A percentile compares a stretch with the other conserved stretches of the same genome.
Conservation (phyloP, 2,797 vertebrate species). For the Melanotaenia parkinsoni region DNA sequence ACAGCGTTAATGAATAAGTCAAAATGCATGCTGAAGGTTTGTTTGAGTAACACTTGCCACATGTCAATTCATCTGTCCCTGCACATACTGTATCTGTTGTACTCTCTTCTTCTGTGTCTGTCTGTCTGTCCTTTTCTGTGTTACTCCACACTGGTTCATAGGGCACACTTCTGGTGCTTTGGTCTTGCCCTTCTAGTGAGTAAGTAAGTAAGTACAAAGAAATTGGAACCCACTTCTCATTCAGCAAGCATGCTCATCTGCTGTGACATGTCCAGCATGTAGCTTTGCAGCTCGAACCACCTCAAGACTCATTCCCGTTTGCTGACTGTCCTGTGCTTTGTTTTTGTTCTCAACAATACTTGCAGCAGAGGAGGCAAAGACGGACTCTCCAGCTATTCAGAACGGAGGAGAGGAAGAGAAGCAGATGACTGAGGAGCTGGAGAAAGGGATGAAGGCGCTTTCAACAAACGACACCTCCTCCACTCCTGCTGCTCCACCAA, state of each 20-base stretch:
- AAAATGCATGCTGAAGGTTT: constrained; percentile 11
- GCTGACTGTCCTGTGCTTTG: constrained; percentile 15
- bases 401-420: constrained; percentile 90
- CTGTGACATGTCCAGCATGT: constrained; percentile 46
- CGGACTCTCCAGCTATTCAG: constrained; percentile 74
- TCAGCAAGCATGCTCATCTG: constrained; percentile 71
- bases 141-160: constrained; percentile 84
- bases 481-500: constrained; percentile 59
- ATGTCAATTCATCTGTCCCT: constrained; percentile 79
- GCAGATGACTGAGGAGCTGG: constrained; percentile 87
- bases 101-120: constrained; percentile 78
- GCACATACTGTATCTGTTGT: constrained; percentile 68
- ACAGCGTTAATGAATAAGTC: constrained; percentile 14
- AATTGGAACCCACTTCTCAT: constrained; percentile 54
- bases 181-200: constrained; percentile 92
- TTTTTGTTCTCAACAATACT: constrained; percentile 1
- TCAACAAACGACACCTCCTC: constrained; percentile 82
- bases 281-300: constrained; percentile 36
- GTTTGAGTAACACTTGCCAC: constrained; percentile 29
- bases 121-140: constrained; percentile 69
- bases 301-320: neutral
- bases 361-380: constrained; percentile 67
- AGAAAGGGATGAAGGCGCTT: constrained; percentile 87
- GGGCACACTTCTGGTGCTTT: constrained; percentile 88
- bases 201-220: constrained; percentile 95